Base-by-base conservation (phyloP, 2,113 vertebrate genomes). In the Pica pica region DNA sequence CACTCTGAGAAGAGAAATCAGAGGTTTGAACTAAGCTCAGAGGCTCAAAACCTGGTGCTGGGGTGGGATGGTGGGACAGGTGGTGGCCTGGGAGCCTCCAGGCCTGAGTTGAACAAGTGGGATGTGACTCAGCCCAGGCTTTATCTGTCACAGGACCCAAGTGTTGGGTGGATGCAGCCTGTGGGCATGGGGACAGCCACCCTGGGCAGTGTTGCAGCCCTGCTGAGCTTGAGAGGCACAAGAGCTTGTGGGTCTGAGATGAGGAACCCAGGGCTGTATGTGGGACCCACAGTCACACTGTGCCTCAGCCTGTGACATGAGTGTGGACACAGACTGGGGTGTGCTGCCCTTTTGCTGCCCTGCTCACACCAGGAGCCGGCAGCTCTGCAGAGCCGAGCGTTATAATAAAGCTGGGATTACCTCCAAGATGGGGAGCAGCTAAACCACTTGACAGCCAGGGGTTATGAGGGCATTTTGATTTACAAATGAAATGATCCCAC, bases 301-400 rank as follows among this genome's bases (percentile, higher is more conserved):
- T 42, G n/a, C 31, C 56, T 53, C n/a, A 5, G 41, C 24, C 31
- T 0, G 0, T 41, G 47, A 15, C 67, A 23, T 3, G 9, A 28
- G 46, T 53, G 30, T 22, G 64, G 56, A 15, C 37, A 13, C 13
- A 35, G 71, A 9, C 16, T 8, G 17, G 16, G 18, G 1, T 8
- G 49, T 42, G 63, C 57, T 83, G 16, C 27, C 55, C 1, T 0
- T 70, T 73, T 20, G 6, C 56, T 60, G 56, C 55, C 50, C 30
- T 71, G 53, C 83, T 81, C 2, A 1, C 57, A 28, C 55, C 5
- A 7, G 59, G 63, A 70, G 83, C 76, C 0, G 0, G 73, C 76
- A 42, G 50, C 63, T 47, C 80, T 13, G 52, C 77, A 55, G 78
- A 87, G 60, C 82, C 18, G 2, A 75, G 84, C 2, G 4, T 47